Evolutionary conservation across 2,888 invertebrate species (phyloP).

Genomic region (Zygothrica quintamaculata): DNA sequence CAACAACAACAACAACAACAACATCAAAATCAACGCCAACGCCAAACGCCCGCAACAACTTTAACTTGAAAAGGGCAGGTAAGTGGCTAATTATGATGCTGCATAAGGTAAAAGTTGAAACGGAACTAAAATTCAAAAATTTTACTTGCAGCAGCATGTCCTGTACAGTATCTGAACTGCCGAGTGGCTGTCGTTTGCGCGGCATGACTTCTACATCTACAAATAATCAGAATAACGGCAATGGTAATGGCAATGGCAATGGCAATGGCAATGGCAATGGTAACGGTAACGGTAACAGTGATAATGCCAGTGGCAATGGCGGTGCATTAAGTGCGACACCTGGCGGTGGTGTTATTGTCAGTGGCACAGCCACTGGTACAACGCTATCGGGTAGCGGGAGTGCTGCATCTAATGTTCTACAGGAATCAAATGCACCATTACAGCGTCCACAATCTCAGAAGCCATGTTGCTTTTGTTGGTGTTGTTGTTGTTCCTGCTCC

Average conservation of each 20-base stretch:
- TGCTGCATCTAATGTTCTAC: conserved; percentile 76
- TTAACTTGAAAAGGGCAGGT: conserved; percentile 67
- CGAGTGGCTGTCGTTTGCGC: conserved; percentile 85
- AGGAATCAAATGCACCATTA: conserved; percentile 81
- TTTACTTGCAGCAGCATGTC: conserved; percentile 85
- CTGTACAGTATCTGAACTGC: conserved; percentile 86
- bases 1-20: conserved; percentile 40
- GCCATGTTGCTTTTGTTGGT: conserved; percentile 89
- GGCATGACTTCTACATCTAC: conserved; percentile 84
- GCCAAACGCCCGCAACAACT: conserved; percentile 50
- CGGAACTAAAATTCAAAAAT: background rate
- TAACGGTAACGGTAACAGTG: conserved; percentile 65
- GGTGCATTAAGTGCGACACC: conserved; percentile 71
- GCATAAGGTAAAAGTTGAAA: conserved; percentile 11
- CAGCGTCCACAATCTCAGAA: conserved; percentile 85
- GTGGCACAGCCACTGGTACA: conserved; percentile 62
- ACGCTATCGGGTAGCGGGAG: conserved; percentile 55
- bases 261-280: conserved; percentile 63
- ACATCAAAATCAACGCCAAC: conserved; percentile 40
- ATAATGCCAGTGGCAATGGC: conserved; percentile 81
- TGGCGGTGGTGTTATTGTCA: conserved; percentile 57
- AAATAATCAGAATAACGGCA: conserved; percentile 69
- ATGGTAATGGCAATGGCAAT: conserved; percentile 47
- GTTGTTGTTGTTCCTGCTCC: conserved; percentile 90
- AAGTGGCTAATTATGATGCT: conserved; percentile 48